Evolutionary conservation across 2,888 invertebrate species (phyloP).

Genomic region (Acronicta alni): DNA sequence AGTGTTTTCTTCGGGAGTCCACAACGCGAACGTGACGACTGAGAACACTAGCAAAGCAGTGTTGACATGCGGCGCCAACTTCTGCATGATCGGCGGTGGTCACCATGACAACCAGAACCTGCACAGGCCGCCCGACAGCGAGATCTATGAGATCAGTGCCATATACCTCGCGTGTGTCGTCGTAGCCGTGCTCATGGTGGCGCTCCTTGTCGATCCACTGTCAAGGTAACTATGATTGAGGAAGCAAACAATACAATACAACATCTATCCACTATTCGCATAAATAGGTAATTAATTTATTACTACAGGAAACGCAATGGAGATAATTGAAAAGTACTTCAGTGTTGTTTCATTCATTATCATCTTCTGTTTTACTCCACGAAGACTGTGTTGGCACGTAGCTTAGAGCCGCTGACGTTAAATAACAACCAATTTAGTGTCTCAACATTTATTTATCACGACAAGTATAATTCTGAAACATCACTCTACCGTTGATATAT

Average conservation of each 20-base stretch:
- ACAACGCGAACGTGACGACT: slow-evolving; percentile 84
- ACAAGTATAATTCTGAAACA: neutral
- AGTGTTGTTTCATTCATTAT: no score
- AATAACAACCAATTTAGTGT: neutral
- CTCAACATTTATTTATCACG: no score
- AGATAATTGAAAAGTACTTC: no score
- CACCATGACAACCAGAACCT: slow-evolving; percentile 93
- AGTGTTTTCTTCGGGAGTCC: slow-evolving; percentile 94
- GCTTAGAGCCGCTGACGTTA: no score
- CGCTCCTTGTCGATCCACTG: slow-evolving; percentile 96
- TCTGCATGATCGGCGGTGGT: slow-evolving; percentile 92
- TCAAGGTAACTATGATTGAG: slow-evolving; percentile 90
- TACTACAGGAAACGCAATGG: no score
- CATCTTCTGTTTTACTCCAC: no score
- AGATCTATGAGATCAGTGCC: slow-evolving; percentile 96
- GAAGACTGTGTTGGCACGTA: no score
- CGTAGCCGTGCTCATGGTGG: slow-evolving; percentile 95
- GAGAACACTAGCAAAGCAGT: slow-evolving; percentile 87
- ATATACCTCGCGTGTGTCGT: slow-evolving; percentile 97
- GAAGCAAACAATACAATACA: neutral
- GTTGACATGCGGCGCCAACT: slow-evolving; percentile 93
- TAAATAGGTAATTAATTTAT: no score
- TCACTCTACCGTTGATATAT: no score
- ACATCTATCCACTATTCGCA: neutral
- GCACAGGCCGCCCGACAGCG: slow-evolving; percentile 94